phyloP scores from a whole-genome alignment of 2,797 vertebrate genomes.

The Tamandua tetradactyla region DNA sequence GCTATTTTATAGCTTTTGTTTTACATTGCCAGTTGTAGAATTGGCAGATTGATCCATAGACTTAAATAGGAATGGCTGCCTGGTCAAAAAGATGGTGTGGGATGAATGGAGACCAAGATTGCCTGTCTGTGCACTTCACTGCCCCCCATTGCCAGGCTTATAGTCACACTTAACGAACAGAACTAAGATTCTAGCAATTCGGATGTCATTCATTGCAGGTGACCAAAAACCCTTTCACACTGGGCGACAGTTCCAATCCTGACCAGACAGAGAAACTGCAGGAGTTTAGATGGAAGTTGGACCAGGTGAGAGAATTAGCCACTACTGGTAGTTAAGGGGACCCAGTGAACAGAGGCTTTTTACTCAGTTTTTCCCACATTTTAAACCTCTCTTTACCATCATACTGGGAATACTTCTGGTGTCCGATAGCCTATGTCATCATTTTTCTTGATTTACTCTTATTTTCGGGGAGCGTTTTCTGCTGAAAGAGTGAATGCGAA shows the following conservation, averaged over 20 bases:
- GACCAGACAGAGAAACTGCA: conserved; percentile 85
- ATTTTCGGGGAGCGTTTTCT: not conserved
- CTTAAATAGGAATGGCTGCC: not conserved
- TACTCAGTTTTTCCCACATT: not conserved
- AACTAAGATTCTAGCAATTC: not conserved
- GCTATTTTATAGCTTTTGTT: not conserved
- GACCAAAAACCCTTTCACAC: conserved; percentile 93
- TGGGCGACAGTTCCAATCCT: conserved; percentile 90
- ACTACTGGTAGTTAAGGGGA: rapidly evolving
- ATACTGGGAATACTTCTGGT: not conserved
- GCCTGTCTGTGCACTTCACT: not conserved
- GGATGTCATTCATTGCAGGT: conserved; percentile 82
- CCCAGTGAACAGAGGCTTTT: rapidly evolving
- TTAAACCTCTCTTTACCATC: not conserved
- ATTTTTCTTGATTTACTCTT: conserved; percentile 16
- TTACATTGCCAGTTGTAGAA: not conserved
- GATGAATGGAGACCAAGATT: not conserved
- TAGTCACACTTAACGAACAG: not conserved
- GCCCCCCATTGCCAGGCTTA: not conserved
- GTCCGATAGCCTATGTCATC: not conserved
- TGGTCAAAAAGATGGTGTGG: not conserved
- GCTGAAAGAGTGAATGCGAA: not conserved
- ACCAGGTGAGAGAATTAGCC: conserved; percentile 84
- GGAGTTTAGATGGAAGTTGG: conserved; percentile 90
- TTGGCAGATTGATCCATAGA: not conserved